Conservation (phyloP, 1,140 invertebrate genomes). For the Drosophila micromelanica region DNA sequence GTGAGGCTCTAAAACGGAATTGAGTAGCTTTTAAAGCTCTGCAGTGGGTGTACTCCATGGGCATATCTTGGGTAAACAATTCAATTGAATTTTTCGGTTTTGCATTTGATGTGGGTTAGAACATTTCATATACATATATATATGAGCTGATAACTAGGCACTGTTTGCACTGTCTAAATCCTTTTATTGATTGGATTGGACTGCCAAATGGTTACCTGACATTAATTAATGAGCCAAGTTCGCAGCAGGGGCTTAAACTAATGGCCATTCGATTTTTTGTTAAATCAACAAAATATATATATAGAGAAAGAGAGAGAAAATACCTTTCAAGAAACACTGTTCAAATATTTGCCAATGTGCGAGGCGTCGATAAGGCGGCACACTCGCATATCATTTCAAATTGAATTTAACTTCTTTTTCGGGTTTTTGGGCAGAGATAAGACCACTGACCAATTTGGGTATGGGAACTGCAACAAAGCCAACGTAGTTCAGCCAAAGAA, state of each 20-base stretch:
- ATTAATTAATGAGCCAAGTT: constrained; percentile 65
- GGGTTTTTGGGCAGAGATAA: constrained; percentile 50
- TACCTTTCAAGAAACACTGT: constrained; percentile 37
- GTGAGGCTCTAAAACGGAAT: constrained; percentile 51
- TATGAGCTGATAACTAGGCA: not conserved
- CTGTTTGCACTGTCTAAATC: constrained; percentile 72
- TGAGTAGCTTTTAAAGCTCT: constrained; percentile 24
- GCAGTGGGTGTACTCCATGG: constrained; percentile 36
- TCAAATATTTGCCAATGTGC: constrained; percentile 78
- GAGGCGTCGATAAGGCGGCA: constrained; percentile 47
- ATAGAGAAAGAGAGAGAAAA: constrained; percentile 26
- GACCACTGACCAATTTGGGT: constrained; percentile 60
- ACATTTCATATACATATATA: not conserved
- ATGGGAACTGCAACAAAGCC: constrained; percentile 56
- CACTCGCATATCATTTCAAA: constrained; percentile 30
- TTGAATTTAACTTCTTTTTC: constrained; percentile 25
- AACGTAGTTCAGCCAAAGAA: constrained; percentile 42
- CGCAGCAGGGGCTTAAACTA: constrained; percentile 63
- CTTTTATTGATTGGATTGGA: constrained; percentile 78
- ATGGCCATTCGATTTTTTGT: constrained; percentile 66
- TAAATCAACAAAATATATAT: constrained; percentile 18
- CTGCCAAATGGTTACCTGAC: constrained; percentile 59
- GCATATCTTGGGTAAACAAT: constrained; percentile 76
- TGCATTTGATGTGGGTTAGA: constrained; percentile 9
- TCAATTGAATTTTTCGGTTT: constrained; percentile 42